Evolutionary conservation across 1,140 invertebrate genomes (phyloP).

Genomic region (Nomia melanderi): DNA sequence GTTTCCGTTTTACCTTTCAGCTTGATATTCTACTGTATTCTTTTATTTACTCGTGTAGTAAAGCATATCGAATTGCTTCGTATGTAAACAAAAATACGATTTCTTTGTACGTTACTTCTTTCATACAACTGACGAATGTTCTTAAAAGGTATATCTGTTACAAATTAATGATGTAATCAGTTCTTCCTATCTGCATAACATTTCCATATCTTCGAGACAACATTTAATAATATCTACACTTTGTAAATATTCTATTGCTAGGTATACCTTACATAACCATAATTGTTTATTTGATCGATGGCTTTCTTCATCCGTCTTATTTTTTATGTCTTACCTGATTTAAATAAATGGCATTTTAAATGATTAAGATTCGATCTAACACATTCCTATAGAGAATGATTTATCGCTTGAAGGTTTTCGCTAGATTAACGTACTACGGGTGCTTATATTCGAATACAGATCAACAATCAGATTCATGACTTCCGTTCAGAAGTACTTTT

Average conservation of each 20-base stretch:
- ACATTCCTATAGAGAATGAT: background rate
- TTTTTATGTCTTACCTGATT: slow-evolving; percentile 11
- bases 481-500: background rate
- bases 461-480: background rate
- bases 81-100: background rate
- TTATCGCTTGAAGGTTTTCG: background rate
- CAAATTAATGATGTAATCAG: slow-evolving; percentile 11
- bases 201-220: background rate
- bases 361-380: background rate
- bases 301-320: slow-evolving; percentile 6
- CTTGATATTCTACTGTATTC: too few species aligned
- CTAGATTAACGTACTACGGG: slow-evolving; percentile 1
- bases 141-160: slow-evolving; percentile 17
- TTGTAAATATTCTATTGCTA: slow-evolving; percentile 6
- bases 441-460: background rate
- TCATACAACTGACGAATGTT: background rate
- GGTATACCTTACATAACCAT: slow-evolving; percentile 9
- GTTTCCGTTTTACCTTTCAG: background rate
- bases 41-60: too few species aligned
- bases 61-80: background rate
- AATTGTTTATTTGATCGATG: slow-evolving; percentile 4
- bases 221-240: slow-evolving; percentile 33
- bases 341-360: slow-evolving; percentile 33
- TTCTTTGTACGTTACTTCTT: background rate
- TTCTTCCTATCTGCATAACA: background rate